Conservation (phyloP, 2,888 invertebrate species). For the Diogma glabrata region DNA sequence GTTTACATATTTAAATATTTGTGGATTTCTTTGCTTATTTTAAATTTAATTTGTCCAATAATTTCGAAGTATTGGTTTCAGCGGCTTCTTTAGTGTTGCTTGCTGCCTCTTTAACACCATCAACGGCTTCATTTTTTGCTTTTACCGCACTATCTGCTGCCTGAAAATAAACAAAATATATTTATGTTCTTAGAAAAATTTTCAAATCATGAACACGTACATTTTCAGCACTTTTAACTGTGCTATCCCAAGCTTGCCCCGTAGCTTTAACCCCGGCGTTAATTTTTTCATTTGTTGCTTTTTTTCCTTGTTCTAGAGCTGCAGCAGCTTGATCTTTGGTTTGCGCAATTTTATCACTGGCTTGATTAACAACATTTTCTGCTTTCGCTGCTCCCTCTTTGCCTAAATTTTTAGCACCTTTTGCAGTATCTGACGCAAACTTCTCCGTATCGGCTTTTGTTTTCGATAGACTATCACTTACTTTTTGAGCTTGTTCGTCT, state of each 20-base stretch:
- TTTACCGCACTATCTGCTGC: too few relatives aligned
- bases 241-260: conserved; percentile 37
- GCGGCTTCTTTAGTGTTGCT: conserved; percentile 30
- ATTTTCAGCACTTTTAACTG: conserved; percentile 39
- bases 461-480: too few relatives aligned
- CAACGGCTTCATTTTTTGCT: too few relatives aligned
- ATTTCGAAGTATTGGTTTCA: conserved; percentile 29
- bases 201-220: too few relatives aligned
- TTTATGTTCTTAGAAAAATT: too few relatives aligned
- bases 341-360: too few relatives aligned
- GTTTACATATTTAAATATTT: too few relatives aligned
- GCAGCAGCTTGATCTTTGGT: conserved; percentile 31
- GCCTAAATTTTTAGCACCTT: too few relatives aligned
- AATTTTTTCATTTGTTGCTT: conserved; percentile 37
- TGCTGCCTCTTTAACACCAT: conserved; percentile 31
- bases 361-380: conserved; percentile 35
- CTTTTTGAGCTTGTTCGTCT: conserved; percentile 29
- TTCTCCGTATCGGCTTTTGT: too few relatives aligned
- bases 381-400: too few relatives aligned
- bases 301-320: conserved; percentile 38
- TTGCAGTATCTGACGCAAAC: too few relatives aligned
- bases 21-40: conserved; percentile 13
- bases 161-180: too few relatives aligned
- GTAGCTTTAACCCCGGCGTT: conserved; percentile 39
- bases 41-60: conserved; percentile 34